phyloP scores from a whole-genome alignment of 2,888 invertebrate genomes.

The Galeopsomyia nigrocyanea region DNA sequence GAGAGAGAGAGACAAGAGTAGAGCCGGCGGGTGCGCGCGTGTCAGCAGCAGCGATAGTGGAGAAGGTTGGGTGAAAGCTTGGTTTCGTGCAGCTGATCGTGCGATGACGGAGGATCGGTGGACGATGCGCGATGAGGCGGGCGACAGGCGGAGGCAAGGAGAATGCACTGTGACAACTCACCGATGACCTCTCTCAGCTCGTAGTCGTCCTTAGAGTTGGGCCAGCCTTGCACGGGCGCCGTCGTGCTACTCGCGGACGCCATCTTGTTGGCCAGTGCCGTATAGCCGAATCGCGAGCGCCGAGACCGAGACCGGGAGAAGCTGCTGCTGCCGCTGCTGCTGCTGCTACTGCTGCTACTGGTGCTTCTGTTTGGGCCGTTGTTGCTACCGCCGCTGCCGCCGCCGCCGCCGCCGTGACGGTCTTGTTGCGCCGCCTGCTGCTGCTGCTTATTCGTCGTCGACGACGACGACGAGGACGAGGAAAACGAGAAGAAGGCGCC shows the following conservation, averaged over 20 bases:
- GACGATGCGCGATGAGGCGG: neutral
- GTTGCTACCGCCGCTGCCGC: slow-evolving; percentile 22
- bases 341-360: slow-evolving; percentile 43
- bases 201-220: slow-evolving; percentile 92
- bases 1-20: too few species aligned
- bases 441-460: neutral
- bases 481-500: too few species aligned
- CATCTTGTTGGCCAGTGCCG: slow-evolving; percentile 75
- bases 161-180: slow-evolving; percentile 68
- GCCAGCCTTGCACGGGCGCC: slow-evolving; percentile 77
- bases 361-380: slow-evolving; percentile 4
- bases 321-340: slow-evolving; percentile 52
- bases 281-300: slow-evolving; percentile 70
- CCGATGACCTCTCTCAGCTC: slow-evolving; percentile 94
- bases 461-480: neutral
- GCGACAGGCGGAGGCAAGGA: neutral
- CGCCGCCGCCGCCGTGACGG: slow-evolving; percentile 29
- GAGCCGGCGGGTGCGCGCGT: slow-evolving; percentile 17
- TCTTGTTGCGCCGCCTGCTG: slow-evolving; percentile 22
- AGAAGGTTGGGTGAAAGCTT: too few species aligned
- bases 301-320: slow-evolving; percentile 53
- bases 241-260: slow-evolving; percentile 68
- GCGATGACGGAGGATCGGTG: too few species aligned
- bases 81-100: too few species aligned
- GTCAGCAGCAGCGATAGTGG: neutral